These are phyloP conservation scores for Poeciliopsis paucimaculata DNA, from an alignment of 2,797 vertebrate species.

Conservation along the genomic window DNA sequence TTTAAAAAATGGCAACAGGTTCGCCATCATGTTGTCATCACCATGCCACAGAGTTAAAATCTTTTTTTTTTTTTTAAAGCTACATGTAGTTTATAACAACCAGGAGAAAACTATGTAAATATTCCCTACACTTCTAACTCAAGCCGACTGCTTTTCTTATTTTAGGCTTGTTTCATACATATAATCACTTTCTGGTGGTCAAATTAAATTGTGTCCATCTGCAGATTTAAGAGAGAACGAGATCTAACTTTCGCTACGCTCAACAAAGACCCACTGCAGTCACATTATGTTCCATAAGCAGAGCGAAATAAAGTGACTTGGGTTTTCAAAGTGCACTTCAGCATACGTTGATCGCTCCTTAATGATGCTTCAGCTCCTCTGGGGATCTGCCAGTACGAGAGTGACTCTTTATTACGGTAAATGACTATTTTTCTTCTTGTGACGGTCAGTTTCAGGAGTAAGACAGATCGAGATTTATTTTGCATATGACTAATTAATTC, in stretches of 20 bases:
- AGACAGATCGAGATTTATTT: background rate
- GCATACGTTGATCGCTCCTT: conserved; percentile 58
- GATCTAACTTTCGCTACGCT: conserved; percentile 5
- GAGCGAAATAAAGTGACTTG: conserved; percentile 42
- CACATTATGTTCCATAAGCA: conserved; percentile 51
- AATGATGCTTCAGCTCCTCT: conserved; percentile 56
- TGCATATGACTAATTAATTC: background rate
- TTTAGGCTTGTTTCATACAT: background rate
- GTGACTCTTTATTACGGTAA: conserved; percentile 23
- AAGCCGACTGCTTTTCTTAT: background rate
- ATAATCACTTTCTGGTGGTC: background rate
- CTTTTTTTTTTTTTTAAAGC: too few species aligned
- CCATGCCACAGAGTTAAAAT: background rate
- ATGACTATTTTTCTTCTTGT: background rate
- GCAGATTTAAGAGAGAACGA: background rate
- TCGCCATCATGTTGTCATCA: background rate
- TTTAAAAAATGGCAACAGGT: background rate
- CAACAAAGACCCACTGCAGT: conserved; percentile 20
- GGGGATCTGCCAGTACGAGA: conserved; percentile 44
- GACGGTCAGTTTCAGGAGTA: conserved; percentile 6
- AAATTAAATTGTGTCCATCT: background rate
- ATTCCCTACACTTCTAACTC: background rate
- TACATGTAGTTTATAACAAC: too few species aligned
- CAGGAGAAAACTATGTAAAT: background rate
- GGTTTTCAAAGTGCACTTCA: conserved; percentile 47